Evolutionary conservation across 2,797 vertebrate species (phyloP).

Genomic region (Peromyscus eremicus): DNA sequence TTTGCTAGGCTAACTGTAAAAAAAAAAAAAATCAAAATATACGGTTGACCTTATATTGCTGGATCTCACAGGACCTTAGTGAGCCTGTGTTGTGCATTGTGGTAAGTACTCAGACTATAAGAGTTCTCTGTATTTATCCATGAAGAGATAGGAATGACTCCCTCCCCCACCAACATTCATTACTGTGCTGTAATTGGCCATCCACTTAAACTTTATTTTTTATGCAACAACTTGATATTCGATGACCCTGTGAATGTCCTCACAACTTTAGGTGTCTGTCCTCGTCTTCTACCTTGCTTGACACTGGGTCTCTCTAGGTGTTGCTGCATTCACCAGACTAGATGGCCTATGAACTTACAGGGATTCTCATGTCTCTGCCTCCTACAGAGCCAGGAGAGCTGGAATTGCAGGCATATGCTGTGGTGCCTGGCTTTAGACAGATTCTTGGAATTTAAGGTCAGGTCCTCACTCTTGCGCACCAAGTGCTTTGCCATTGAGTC

Average conservation of each 20-base stretch:
- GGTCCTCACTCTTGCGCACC: background rate
- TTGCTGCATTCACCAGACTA: background rate
- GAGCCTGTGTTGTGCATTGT: background rate
- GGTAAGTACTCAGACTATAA: rapidly evolving
- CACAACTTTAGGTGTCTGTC: background rate
- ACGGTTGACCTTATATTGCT: background rate
- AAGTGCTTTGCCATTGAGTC: background rate
- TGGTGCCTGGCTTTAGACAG: background rate
- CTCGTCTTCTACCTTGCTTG: background rate
- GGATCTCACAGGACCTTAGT: background rate
- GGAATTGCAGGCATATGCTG: background rate
- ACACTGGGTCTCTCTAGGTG: background rate
- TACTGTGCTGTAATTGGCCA: background rate
- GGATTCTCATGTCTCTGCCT: background rate
- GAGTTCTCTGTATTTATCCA: background rate
- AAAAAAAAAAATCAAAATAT: background rate
- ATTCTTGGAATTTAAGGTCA: too few species aligned
- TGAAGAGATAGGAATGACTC: rapidly evolving
- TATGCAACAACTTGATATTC: background rate
- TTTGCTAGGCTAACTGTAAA: background rate
- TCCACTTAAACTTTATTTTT: background rate
- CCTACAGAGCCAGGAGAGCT: background rate
- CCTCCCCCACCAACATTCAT: rapidly evolving
- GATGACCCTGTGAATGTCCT: background rate
- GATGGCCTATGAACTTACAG: too few species aligned